Evolutionary conservation across 2,797 vertebrate genomes (phyloP), one percentile per base, ranked within the genome.

Genomic region (Smutsia temminckii): DNA sequence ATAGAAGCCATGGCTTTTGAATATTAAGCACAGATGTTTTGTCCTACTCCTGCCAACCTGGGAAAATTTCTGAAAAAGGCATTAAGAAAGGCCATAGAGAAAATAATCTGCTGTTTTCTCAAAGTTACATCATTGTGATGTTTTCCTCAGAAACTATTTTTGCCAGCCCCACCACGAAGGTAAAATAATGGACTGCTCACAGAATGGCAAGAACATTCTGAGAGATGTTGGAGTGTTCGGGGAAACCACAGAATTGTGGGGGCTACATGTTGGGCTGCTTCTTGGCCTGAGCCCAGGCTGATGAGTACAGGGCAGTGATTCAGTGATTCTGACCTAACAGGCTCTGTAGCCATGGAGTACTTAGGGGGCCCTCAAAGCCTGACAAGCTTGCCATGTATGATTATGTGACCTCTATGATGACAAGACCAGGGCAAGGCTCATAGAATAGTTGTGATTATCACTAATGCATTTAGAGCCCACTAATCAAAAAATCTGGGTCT

Each of bases 21-120:
- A 64, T 84, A 81, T 89, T 59, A 95, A 94, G 46, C 64, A 63
- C 85, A 94, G 64, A 92, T 75, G 64, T 94, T 94, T 89, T 66
- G 8, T 92, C 29, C 32, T 68, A 8, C 10, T 71, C 20, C 20
- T 25, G 85, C 29, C 34, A 87, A 53, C 2, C 11, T 80, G 37
- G 59, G 23, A 53, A 80, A 27, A 2, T 37, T 89, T 94, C 42
- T 81, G 25, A 72, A 93, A 77, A 34, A 57, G 29, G 32, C 92
- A 57, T 53, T 61, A 91, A 96, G 68, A 55, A 94, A 78, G 16
- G 25, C 10, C 18, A 29, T 20, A n/a, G 77, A 77, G 80, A 95
- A 96, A 74, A 61, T 59, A 61, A 66, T 84, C 63, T 37, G 20
- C 59, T 59, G 49, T 89, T 74, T 93, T 91, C 59, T 75, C 8